These are phyloP conservation scores for Branchinecta sandiegonensis DNA, from an alignment of 2,888 invertebrate genomes.

Conservation along the genomic window DNA sequence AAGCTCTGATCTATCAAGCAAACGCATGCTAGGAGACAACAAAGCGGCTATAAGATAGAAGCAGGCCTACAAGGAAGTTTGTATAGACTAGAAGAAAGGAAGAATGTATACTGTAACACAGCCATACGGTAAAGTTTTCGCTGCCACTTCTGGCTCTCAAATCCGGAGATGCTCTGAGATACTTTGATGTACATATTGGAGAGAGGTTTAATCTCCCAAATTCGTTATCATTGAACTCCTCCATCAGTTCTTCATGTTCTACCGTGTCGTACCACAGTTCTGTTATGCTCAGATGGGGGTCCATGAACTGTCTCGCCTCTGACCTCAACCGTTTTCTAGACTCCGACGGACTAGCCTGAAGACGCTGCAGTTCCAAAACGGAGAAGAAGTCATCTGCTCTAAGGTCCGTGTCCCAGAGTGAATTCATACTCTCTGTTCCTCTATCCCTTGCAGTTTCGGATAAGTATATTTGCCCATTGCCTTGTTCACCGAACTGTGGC, in stretches of 20 bases:
- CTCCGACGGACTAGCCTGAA: neutral
- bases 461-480: neutral
- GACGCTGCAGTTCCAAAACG: constrained; percentile 43
- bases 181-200: too few species aligned
- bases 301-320: neutral
- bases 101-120: too few species aligned
- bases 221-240: neutral
- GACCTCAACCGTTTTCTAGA: neutral
- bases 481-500: too few species aligned
- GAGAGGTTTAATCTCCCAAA: too few species aligned
- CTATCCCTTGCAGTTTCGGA: neutral
- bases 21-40: too few species aligned
- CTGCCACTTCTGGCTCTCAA: too few species aligned
- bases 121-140: too few species aligned
- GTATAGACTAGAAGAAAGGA: too few species aligned
- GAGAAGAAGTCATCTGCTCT: constrained; percentile 77
- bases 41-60: too few species aligned
- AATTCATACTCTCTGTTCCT: neutral
- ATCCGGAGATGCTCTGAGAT: too few species aligned
- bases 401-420: constrained; percentile 32
- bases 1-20: too few species aligned
- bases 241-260: constrained; percentile 3
- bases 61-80: too few species aligned
- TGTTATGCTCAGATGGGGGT: constrained; percentile 12
- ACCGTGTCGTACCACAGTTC: constrained; percentile 9